Percentiles rank a stretch among this genome's conserved stretches.
phyloP scores from a whole-genome alignment of 2,888 invertebrate species.

The Rhogogaster chlorosoma region DNA sequence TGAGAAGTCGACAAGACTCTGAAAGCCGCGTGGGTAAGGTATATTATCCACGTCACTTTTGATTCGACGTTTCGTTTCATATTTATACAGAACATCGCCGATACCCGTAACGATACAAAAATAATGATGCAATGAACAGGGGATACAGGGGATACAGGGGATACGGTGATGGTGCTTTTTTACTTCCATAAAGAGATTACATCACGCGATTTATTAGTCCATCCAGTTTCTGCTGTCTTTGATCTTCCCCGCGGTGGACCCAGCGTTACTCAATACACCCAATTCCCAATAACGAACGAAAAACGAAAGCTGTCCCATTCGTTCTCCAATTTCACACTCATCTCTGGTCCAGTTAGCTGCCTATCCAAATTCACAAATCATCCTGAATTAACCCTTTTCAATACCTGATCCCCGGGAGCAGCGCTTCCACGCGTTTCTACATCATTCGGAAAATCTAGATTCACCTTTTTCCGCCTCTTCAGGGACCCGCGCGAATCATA shows the following conservation, averaged over 20 bases:
- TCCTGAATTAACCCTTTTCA: not conserved
- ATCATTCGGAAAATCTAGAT: not conserved
- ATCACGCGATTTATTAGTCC: conserved; percentile 9
- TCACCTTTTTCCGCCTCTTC: not conserved
- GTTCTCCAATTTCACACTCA: conserved; percentile 9
- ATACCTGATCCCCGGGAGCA: not conserved
- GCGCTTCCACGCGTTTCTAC: not conserved
- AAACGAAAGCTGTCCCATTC: conserved; percentile 1
- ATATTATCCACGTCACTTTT: not conserved
- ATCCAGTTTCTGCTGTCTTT: not conserved
- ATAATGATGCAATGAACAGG: not conserved
- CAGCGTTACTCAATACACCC: not conserved
- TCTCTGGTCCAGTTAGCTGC: not conserved
- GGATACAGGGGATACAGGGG: not conserved
- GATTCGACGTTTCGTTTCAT: not conserved
- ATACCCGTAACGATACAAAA: not conserved
- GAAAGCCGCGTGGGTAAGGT: not conserved
- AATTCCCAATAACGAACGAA: conserved; percentile 5
- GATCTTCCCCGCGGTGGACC: not conserved
- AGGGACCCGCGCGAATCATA: not conserved
- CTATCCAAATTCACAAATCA: not conserved
- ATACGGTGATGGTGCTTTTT: not conserved
- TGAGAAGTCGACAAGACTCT: not conserved
- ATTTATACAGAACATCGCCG: not conserved
- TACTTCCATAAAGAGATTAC: not conserved